A percentile compares a stretch with the other conserved stretches of the same genome.
phyloP scores from a whole-genome alignment of 1,140 invertebrate genomes.

The Cydia strobilella region DNA sequence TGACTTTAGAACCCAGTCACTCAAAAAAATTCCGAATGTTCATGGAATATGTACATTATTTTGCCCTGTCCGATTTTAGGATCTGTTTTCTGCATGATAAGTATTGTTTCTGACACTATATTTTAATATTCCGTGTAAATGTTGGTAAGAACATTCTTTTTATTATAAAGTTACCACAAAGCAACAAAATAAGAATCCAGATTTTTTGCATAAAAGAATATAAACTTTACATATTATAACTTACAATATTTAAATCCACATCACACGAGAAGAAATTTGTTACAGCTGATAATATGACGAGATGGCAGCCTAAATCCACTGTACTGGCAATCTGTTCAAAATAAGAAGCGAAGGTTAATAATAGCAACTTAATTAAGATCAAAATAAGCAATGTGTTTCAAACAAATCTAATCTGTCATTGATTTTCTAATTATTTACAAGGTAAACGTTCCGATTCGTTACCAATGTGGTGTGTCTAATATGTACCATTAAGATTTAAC shows the following conservation, averaged over 20 bases:
- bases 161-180: too few relatives aligned
- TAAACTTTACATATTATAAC: background rate
- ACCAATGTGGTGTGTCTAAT: too few relatives aligned
- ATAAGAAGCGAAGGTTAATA: background rate
- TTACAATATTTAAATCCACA: conserved; percentile 4
- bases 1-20: too few relatives aligned
- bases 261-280: conserved; percentile 10
- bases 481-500: too few relatives aligned
- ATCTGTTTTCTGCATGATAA: too few relatives aligned
- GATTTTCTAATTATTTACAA: background rate
- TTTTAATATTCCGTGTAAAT: too few relatives aligned
- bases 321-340: background rate
- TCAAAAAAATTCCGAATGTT: too few relatives aligned
- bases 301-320: background rate
- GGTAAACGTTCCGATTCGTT: background rate
- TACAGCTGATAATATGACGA: background rate
- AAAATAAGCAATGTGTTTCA: background rate
- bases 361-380: background rate
- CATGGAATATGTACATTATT: too few relatives aligned
- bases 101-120: too few relatives aligned
- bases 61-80: too few relatives aligned
- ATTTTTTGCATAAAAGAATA: background rate
- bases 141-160: too few relatives aligned
- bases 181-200: too few relatives aligned
- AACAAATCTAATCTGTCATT: background rate